Percentiles rank a stretch among this genome's conserved stretches.
Conservation (phyloP, 2,113 vertebrate genomes). For the Melanotaenia duboulayi region DNA sequence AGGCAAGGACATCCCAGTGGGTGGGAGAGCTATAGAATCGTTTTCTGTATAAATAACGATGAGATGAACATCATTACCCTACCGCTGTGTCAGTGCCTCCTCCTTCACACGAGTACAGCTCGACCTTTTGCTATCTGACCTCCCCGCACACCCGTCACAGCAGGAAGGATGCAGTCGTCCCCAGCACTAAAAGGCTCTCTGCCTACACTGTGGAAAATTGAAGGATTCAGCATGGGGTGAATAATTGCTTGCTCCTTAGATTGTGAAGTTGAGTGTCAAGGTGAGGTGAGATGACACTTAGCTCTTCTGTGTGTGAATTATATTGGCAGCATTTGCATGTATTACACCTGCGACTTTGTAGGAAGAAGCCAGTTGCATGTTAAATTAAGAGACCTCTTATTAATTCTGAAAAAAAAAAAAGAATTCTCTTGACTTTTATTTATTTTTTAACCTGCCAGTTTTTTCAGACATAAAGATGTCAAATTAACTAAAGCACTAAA, state of each 20-base stretch:
- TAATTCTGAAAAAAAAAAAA: not conserved
- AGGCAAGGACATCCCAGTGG: slow-evolving; percentile 49
- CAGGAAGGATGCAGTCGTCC: slow-evolving; percentile 32
- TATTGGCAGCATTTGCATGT: slow-evolving; percentile 5
- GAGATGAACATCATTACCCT: slow-evolving; percentile 67
- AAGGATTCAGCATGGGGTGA: slow-evolving; percentile 43
- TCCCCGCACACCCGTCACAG: slow-evolving; percentile 31
- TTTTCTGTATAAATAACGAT: slow-evolving; percentile 65
- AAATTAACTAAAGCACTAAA: not conserved
- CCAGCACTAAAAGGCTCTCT: slow-evolving; percentile 27
- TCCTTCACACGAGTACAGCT: slow-evolving; percentile 27
- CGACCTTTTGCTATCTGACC: slow-evolving; percentile 46
- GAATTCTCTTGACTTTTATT: not conserved
- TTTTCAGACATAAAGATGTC: not conserved
- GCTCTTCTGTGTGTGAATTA: slow-evolving; percentile 12
- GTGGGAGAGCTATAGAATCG: slow-evolving; percentile 42
- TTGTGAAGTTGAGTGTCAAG: slow-evolving; percentile 37
- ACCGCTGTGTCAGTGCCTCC: slow-evolving; percentile 38
- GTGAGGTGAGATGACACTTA: slow-evolving; percentile 37
- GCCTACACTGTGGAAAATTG: slow-evolving; percentile 23
- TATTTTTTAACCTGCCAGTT: not conserved
- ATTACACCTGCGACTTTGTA: slow-evolving; percentile 5
- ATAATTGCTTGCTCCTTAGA: slow-evolving; percentile 38
- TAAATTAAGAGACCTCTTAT: not conserved
- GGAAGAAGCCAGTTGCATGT: not conserved